These are phyloP conservation scores for Acronicta psi DNA, from an alignment of 2,888 invertebrate species.

Conservation along the genomic window DNA sequence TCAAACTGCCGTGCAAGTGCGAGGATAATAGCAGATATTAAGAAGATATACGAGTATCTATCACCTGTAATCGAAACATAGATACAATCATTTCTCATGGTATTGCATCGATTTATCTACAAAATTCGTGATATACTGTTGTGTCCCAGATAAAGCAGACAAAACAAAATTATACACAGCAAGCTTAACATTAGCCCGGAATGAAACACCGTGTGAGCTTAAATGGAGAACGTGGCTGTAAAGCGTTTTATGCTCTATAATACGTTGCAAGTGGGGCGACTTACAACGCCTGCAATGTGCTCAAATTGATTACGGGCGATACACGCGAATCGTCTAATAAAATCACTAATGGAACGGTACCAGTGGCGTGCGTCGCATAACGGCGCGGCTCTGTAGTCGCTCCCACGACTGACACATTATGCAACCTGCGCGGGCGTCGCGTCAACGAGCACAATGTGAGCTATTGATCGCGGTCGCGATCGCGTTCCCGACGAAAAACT, in stretches of 20 bases:
- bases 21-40: slow-evolving; percentile 10
- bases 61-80: slow-evolving; percentile 27
- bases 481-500: slow-evolving; percentile 75
- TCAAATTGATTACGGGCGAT: slow-evolving; percentile 85
- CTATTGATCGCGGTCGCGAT: slow-evolving; percentile 75
- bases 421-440: slow-evolving; percentile 76
- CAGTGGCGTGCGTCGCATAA: slow-evolving; percentile 86
- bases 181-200: slow-evolving; percentile 68
- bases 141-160: slow-evolving; percentile 65
- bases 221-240: slow-evolving; percentile 70
- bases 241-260: slow-evolving; percentile 76
- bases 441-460: slow-evolving; percentile 75
- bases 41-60: slow-evolving; percentile 15
- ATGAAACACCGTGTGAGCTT: slow-evolving; percentile 74
- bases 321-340: slow-evolving; percentile 87
- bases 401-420: slow-evolving; percentile 87
- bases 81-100: slow-evolving; percentile 38
- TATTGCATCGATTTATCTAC: slow-evolving; percentile 45
- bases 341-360: slow-evolving; percentile 88
- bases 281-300: slow-evolving; percentile 71
- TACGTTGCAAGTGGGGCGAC: slow-evolving; percentile 79
- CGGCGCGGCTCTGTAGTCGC: slow-evolving; percentile 75
- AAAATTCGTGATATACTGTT: slow-evolving; percentile 70
- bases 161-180: slow-evolving; percentile 71
- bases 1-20: too few species aligned